Evolutionary conservation across 2,888 invertebrate species (phyloP).

Genomic region (Venustoraphidia nigricollis): DNA sequence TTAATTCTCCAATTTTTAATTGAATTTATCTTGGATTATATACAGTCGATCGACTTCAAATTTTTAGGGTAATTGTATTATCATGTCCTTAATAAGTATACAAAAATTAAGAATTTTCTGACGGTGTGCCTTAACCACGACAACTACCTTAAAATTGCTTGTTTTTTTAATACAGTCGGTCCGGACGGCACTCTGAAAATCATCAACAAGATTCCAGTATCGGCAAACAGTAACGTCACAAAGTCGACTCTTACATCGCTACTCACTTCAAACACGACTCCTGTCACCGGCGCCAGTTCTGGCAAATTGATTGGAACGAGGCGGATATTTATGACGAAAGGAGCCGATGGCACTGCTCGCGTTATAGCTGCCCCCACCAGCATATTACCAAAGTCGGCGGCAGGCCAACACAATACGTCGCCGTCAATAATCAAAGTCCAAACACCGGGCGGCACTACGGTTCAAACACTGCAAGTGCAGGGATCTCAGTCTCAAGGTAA

Average conservation of each 20-base stretch:
- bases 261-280: slow-evolving; percentile 38
- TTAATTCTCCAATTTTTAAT: no score
- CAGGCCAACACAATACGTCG: slow-evolving; percentile 20
- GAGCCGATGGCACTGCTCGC: slow-evolving; percentile 48
- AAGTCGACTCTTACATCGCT: slow-evolving; percentile 52
- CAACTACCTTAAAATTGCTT: no score
- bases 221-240: slow-evolving; percentile 34
- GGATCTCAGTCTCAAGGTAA: slow-evolving; percentile 15
- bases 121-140: no score
- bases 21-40: no score
- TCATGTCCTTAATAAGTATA: no score
- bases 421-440: slow-evolving; percentile 37
- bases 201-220: slow-evolving; percentile 47
- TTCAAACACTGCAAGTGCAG: slow-evolving; percentile 28
- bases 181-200: slow-evolving; percentile 48
- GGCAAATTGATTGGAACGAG: slow-evolving; percentile 39
- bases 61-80: no score
- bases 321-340: slow-evolving; percentile 62
- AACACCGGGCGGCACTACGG: slow-evolving; percentile 20
- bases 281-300: slow-evolving; percentile 43
- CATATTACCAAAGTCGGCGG: slow-evolving; percentile 33
- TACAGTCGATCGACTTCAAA: no score
- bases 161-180: slow-evolving; percentile 16
- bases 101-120: no score
- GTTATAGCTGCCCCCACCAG: slow-evolving; percentile 42